These are phyloP conservation scores for Trogon melanurus DNA, from an alignment of 2,113 vertebrate species.

Conservation along the genomic window DNA sequence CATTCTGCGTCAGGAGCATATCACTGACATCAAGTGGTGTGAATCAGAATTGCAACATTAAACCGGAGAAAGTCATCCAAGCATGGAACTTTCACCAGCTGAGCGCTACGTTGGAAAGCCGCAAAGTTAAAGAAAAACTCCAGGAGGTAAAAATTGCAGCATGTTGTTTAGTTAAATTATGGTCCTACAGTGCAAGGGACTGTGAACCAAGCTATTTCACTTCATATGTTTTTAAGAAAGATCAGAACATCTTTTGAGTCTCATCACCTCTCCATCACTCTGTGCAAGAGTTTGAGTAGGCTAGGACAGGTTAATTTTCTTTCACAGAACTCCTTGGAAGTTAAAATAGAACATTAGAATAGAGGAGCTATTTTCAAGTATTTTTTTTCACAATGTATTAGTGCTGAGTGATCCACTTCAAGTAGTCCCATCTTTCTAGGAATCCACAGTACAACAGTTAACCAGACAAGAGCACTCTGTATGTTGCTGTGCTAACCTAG, in stretches of 20 bases:
- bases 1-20: not conserved
- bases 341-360: not conserved
- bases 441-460: not conserved
- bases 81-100: accelerated
- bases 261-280: not conserved
- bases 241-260: not conserved
- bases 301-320: not conserved
- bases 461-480: not conserved
- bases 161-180: not conserved
- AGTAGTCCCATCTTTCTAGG: not conserved
- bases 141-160: not conserved
- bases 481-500: not conserved
- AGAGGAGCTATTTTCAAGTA: not conserved
- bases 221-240: not conserved
- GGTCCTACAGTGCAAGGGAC: not conserved
- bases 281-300: not conserved
- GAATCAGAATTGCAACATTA: not conserved
- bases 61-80: not conserved
- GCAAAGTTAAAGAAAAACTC: not conserved
- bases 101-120: not conserved
- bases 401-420: not conserved
- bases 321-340: not conserved
- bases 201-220: not conserved
- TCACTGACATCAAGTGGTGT: slow-evolving; percentile 51
- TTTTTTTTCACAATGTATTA: not conserved